These are phyloP conservation scores for Temnothorax ravouxi DNA, from an alignment of 2,888 invertebrate species.

Conservation along the genomic window DNA sequence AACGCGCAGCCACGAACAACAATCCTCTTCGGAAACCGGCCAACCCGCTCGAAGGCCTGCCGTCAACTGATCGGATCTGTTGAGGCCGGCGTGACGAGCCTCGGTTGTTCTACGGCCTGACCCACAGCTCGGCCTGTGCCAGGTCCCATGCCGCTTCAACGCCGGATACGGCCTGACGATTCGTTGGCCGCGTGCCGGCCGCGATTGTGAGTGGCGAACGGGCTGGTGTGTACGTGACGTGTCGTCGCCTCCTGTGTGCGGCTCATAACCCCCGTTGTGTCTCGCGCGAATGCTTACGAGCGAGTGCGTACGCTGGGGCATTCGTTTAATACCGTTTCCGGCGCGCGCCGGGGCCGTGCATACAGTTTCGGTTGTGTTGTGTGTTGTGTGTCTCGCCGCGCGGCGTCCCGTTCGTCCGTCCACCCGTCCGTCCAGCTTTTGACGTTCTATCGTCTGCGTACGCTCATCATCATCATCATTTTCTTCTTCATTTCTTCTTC, in stretches of 20 bases:
- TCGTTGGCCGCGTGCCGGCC: constrained; percentile 65
- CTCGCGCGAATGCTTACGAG: constrained; percentile 52
- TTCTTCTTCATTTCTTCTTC: not conserved
- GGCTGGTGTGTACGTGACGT: constrained; percentile 36
- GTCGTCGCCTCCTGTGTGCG: constrained; percentile 51
- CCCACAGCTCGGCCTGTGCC: constrained; percentile 67
- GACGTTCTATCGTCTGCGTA: not conserved
- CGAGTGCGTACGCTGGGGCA: constrained; percentile 47
- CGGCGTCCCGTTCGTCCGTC: constrained; percentile 45
- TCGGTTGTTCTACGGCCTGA: constrained; percentile 70
- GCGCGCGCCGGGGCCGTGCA: constrained; percentile 67
- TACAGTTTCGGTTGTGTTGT: constrained; percentile 60
- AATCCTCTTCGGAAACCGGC: constrained; percentile 35
- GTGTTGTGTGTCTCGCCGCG: constrained; percentile 33
- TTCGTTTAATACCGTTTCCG: constrained; percentile 71
- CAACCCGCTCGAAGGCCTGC: constrained; percentile 50
- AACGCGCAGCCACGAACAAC: constrained; percentile 25
- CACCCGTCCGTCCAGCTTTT: not conserved
- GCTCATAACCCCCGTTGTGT: constrained; percentile 47
- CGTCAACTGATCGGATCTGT: constrained; percentile 58
- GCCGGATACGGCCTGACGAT: constrained; percentile 61
- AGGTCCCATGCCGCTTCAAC: constrained; percentile 26
- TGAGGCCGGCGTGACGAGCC: constrained; percentile 27
- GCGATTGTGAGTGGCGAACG: constrained; percentile 40
- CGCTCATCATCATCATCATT: not conserved